Evolutionary conservation across 2,113 vertebrate species (phyloP), one percentile per base, ranked within the genome.

Genomic region (Siniperca knerii): DNA sequence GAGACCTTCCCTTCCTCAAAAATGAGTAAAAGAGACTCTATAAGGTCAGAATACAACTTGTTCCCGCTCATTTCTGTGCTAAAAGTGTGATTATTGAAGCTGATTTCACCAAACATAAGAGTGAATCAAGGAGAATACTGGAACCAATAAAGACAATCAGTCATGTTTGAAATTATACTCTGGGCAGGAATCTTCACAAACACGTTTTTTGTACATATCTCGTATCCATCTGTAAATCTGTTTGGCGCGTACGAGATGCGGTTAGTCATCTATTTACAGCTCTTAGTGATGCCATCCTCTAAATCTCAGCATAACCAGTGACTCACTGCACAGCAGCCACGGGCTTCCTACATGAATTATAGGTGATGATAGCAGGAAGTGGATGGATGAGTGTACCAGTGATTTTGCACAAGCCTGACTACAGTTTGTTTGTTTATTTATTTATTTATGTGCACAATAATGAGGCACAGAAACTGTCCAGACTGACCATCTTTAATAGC

Each of bases 201-300:
- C 12, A 57, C 16, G 4, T 81, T 55, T 62, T 77, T 35, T 20
- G 0, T 60, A 4, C 54, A 52, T 35, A 29, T 65, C 58, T 33
- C 20, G 0, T 5, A 4, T 71, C 12, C 33, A 29, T 66, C 48
- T n/a, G 21, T 75, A 8, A 23, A 50, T 75, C 37, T 61, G 66
- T 42, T 29, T 65, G 61, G 20, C 4, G 54, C 60, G 54, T 46
- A 2, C 20, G 65, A 46, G 61, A 60, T 23, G n/a, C 8, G 8
- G 54, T 86, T 82, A 79, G 61, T 90, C 81, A 85, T 80, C 48
- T 62, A 15, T 76, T 83, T 48, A 5, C 57, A 73, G 79, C 84
- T 68, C 74, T 52, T 20, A 44, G 66, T 77, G 81, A 90, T 74
- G 81, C 42, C 66, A 11, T 84, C 58, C 8, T 82, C 42, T 70